Base-by-base conservation (phyloP, 1,140 invertebrate species). In the Drosophila bipectinata region DNA sequence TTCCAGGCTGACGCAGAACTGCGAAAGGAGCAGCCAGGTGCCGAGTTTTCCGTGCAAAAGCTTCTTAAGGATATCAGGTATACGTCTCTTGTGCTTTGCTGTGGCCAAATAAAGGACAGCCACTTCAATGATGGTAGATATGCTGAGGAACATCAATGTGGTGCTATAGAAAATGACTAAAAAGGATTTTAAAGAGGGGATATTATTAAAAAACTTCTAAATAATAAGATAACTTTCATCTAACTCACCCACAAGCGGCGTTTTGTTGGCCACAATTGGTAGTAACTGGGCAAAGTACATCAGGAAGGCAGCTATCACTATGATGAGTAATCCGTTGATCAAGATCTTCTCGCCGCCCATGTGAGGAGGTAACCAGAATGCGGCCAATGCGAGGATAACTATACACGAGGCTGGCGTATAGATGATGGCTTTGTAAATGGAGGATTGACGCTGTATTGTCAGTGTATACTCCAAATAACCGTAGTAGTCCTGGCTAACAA, bases 311-410 rank as follows among this genome's bases (percentile, higher is more conserved):
- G 92, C 93, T 37, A 94, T 93, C 32, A 95, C 92, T 0, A 95
- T 75, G 10, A 93, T 92, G 3, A 93, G 94, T 48, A 93, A 92
- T 15, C 93, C 93, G 62, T 94, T 94, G n/a, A 95, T 76, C 24
- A 93, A 91, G 18, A 95, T 93, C 90, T 95, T 95, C 76, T 95
- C 94, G 14, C 82, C 94, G 14, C 81, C 82, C 75, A 94, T 93
- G 67, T 94, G 93, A 0, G 95, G 94, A 12, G 95, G 94, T 52
- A 96, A 73, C 93, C 94, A 95, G 84, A 96, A 95, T 3, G 92
- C 93, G 5, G 93, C 87, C 28, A 96, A 76, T 1, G 93, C 94
- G 57, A 96, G 69, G 4, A 95, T 79, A 1, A 95, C 92, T 51
- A 95, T 93, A 28, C 94, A 95, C 93, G 84, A 72, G 4, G 94